Conservation (phyloP, 1,140 invertebrate species). For the Drosophila ogumai region DNA sequence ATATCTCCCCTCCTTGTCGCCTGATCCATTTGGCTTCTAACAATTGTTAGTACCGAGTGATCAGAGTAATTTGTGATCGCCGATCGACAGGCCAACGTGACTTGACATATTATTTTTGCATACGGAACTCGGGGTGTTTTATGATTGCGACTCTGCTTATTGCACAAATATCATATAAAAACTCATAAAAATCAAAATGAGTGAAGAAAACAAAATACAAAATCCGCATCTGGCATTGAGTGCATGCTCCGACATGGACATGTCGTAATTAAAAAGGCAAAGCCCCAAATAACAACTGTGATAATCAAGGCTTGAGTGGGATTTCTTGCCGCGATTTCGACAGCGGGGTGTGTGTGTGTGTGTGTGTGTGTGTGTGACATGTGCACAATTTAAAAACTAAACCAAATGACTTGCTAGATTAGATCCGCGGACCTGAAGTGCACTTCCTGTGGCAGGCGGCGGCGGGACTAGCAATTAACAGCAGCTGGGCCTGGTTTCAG, state of each 20-base stretch:
- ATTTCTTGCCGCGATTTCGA: slow-evolving; percentile 20
- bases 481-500: neutral
- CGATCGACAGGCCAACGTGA: slow-evolving; percentile 21
- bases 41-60: slow-evolving; percentile 28
- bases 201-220: slow-evolving; percentile 2
- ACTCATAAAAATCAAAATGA: slow-evolving; percentile 21
- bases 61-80: slow-evolving; percentile 16
- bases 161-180: slow-evolving; percentile 44
- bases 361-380: neutral
- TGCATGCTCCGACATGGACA: slow-evolving; percentile 41
- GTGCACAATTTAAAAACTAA: slow-evolving; percentile 9
- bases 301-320: slow-evolving; percentile 31
- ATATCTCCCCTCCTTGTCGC: neutral
- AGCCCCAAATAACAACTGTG: slow-evolving; percentile 29
- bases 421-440: slow-evolving; percentile 3
- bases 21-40: slow-evolving; percentile 51
- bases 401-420: slow-evolving; percentile 18
- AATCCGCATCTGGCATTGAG: slow-evolving; percentile 48
- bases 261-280: slow-evolving; percentile 46
- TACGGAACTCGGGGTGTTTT: slow-evolving; percentile 24
- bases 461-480: slow-evolving; percentile 3
- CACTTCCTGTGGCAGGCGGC: slow-evolving; percentile 29
- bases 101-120: slow-evolving; percentile 45
- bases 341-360: neutral
- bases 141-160: slow-evolving; percentile 28